phyloP scores from a whole-genome alignment of 2,888 invertebrate genomes.

The Acanthosepion pharaonis region DNA sequence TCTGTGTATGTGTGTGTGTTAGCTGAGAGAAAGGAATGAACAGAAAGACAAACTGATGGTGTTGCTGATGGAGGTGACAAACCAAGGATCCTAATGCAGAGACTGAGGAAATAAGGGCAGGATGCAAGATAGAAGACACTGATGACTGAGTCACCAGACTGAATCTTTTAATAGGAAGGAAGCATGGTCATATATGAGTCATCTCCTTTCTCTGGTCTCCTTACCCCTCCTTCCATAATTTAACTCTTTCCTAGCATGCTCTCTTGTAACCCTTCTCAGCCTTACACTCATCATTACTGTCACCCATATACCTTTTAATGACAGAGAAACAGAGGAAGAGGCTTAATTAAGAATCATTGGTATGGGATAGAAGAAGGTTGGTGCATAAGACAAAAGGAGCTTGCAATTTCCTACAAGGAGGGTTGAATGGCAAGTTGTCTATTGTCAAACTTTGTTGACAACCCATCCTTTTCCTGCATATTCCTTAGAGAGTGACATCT shows the following conservation, averaged over 20 bases:
- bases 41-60: background rate
- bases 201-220: background rate
- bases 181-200: background rate
- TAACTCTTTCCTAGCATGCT: background rate
- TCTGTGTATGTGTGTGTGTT: background rate
- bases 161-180: background rate
- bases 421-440: background rate
- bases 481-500: background rate
- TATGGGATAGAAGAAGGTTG: background rate
- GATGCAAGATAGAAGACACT: slow-evolving; percentile 14
- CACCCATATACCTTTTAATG: background rate
- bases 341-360: background rate
- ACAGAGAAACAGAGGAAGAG: background rate
- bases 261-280: background rate
- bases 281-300: background rate
- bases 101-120: background rate
- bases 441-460: slow-evolving; percentile 1
- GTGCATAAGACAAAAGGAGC: background rate
- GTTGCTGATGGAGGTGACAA: background rate
- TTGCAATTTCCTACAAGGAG: background rate
- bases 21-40: background rate
- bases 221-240: background rate
- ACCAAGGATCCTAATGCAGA: background rate
- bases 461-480: background rate
- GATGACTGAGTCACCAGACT: background rate